Evolutionary conservation across 2,797 vertebrate genomes (phyloP).

Genomic region (Pangasius macronema): DNA sequence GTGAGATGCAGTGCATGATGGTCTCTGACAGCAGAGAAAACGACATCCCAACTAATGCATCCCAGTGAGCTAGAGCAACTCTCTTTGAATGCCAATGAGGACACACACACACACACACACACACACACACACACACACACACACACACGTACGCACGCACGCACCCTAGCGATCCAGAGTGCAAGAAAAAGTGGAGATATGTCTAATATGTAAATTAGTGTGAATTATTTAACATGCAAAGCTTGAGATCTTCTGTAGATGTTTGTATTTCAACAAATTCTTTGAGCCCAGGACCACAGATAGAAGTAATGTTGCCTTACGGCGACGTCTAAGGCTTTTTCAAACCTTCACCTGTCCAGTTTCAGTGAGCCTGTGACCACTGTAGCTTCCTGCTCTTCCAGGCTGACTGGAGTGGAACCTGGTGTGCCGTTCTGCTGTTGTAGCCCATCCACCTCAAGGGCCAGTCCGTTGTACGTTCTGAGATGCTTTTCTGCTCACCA

Average conservation of each 20-base stretch:
- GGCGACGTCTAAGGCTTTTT: not conserved
- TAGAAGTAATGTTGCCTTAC: not conserved
- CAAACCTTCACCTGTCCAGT: not conserved
- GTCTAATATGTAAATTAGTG: not conserved
- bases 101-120: conserved; percentile 13
- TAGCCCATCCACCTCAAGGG: not conserved
- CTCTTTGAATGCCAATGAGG: conserved; percentile 34
- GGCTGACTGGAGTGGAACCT: not conserved
- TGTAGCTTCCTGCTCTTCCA: not conserved
- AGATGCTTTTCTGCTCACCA: not conserved
- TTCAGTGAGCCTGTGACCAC: not conserved
- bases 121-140: conserved; percentile 10
- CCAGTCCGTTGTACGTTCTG: not conserved
- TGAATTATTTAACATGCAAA: conserved; percentile 2
- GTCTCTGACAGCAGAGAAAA: conserved; percentile 33
- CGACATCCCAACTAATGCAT: conserved; percentile 26
- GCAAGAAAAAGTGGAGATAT: not conserved
- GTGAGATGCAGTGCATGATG: conserved; percentile 24
- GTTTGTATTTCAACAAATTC: not conserved
- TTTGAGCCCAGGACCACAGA: not conserved
- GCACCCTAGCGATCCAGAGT: not conserved
- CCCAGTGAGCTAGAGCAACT: conserved; percentile 28
- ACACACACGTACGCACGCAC: conserved; percentile 6
- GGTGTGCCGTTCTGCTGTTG: not conserved
- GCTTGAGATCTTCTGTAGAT: not conserved